Percentiles rank a stretch among this genome's conserved stretches.
Evolutionary conservation across 2,113 vertebrate genomes (phyloP).

Genomic region (Illadopsis cleaveri): DNA sequence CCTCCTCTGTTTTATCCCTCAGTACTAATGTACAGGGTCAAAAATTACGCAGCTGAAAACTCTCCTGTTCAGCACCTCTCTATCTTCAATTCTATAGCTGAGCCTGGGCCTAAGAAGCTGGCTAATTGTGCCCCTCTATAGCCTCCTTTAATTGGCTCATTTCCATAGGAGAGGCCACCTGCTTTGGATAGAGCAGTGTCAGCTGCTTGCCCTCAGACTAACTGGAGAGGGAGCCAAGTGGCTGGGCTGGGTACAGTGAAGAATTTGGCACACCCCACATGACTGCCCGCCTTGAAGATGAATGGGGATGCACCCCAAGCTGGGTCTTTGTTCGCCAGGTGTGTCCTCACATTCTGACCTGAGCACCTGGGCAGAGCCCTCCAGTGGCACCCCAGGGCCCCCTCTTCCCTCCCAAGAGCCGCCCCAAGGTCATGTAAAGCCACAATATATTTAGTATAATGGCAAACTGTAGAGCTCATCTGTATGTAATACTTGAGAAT

Average conservation of each 20-base stretch:
- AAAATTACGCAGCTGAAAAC: constrained; percentile 17
- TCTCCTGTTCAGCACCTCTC: constrained; percentile 7
- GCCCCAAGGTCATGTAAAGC: neutral
- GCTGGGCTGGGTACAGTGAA: neutral
- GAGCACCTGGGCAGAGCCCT: neutral
- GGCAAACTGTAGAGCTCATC: neutral
- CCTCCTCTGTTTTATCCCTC: neutral
- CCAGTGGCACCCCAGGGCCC: neutral
- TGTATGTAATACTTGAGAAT: neutral
- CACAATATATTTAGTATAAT: neutral
- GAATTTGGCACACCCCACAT: neutral
- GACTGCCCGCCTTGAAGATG: neutral
- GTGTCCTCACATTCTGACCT: neutral
- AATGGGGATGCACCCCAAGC: neutral
- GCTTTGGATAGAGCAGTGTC: neutral
- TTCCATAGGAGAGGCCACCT: constrained; percentile 39
- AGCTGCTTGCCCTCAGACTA: constrained; percentile 37
- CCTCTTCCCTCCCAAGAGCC: neutral
- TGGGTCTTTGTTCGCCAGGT: neutral
- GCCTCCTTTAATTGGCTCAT: constrained; percentile 41
- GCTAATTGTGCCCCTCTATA: neutral
- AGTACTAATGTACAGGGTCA: neutral
- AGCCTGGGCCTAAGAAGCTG: neutral
- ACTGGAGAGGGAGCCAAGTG: constrained; percentile 39
- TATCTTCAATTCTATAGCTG: neutral